These are phyloP conservation scores for Deilephila porcellus DNA, from an alignment of 2,888 invertebrate genomes.

Conservation along the genomic window DNA sequence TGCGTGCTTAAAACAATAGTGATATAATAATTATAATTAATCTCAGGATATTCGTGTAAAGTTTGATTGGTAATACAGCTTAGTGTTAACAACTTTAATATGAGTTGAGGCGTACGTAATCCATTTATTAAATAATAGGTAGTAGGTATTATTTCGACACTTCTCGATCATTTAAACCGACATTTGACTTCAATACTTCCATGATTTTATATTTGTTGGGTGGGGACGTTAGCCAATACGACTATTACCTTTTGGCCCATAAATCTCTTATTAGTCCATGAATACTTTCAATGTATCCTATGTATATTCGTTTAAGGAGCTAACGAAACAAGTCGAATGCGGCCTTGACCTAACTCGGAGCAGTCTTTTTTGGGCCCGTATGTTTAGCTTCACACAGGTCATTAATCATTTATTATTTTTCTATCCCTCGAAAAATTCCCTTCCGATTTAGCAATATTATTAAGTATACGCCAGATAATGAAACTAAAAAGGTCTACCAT, in stretches of 20 bases:
- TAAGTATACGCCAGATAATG: neutral
- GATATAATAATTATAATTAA: neutral
- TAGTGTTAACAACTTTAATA: constrained; percentile 11
- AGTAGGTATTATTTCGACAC: too few relatives aligned
- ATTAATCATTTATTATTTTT: neutral
- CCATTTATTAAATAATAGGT: neutral
- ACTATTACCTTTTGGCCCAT: too few relatives aligned
- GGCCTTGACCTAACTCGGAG: neutral
- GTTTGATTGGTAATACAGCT: constrained; percentile 12
- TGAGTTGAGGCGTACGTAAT: neutral
- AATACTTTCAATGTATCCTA: too few relatives aligned
- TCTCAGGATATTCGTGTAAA: neutral
- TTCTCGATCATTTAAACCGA: too few relatives aligned
- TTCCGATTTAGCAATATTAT: too few relatives aligned
- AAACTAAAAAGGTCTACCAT: neutral
- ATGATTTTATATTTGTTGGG: too few relatives aligned
- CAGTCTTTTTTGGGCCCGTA: neutral
- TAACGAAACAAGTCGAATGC: neutral
- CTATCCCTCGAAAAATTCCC: too few relatives aligned
- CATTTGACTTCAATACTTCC: too few relatives aligned
- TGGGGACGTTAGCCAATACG: too few relatives aligned
- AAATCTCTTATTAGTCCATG: too few relatives aligned
- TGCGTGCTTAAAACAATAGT: neutral
- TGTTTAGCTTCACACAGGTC: neutral
- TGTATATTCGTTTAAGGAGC: too few relatives aligned